A percentile compares a stretch with the other conserved stretches of the same genome.
Conservation (phyloP, 2,113 vertebrate genomes). For the Paraplagusia blochii region DNA sequence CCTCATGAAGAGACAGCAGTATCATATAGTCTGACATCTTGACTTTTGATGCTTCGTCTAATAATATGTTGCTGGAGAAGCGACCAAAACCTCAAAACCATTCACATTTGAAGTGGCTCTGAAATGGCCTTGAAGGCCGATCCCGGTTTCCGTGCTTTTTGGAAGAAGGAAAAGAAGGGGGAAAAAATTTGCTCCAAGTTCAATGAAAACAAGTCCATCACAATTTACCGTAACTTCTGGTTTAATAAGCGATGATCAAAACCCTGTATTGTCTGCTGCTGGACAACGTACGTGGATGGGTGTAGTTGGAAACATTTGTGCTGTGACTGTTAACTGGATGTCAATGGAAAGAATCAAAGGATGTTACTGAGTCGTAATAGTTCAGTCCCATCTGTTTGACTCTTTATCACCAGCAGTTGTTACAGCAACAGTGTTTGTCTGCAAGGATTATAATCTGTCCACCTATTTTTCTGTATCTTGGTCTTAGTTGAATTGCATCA, state of each 20-base stretch:
- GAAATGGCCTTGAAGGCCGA: conserved; percentile 1
- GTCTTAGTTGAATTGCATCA: no score
- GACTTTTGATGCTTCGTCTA: conserved; percentile 12
- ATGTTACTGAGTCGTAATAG: not conserved
- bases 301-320: not conserved
- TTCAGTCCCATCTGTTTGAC: no score
- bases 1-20: not conserved
- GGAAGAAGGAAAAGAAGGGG: conserved; percentile 3
- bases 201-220: not conserved
- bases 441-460: no score
- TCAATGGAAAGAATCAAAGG: not conserved
- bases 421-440: no score
- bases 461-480: no score
- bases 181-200: not conserved
- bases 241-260: not conserved
- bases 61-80: conserved; percentile 9
- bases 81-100: conserved; percentile 5
- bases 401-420: no score
- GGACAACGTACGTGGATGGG: not conserved
- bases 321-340: not conserved
- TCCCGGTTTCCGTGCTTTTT: not conserved
- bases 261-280: not conserved
- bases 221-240: not conserved
- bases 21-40: not conserved
- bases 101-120: conserved; percentile 18